Evolutionary conservation across 2,113 vertebrate genomes (phyloP).

Genomic region (Cyprinodon tularosa): DNA sequence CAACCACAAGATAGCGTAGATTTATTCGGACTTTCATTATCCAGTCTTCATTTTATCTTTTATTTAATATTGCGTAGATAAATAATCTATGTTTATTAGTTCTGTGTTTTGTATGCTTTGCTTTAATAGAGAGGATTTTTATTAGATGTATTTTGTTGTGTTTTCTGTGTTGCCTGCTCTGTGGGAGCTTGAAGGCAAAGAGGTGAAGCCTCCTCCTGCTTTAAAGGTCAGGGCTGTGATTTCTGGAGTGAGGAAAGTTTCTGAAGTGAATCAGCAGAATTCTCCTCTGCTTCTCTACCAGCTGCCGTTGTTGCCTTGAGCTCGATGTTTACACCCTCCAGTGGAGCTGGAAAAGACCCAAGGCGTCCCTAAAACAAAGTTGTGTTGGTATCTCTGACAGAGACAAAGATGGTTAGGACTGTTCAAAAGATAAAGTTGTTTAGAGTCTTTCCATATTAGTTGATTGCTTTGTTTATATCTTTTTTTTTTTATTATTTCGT

Average conservation of each 20-base stretch:
- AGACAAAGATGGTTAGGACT: too few relatives aligned
- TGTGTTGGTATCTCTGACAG: background rate
- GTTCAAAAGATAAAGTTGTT: background rate
- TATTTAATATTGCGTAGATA: too few relatives aligned
- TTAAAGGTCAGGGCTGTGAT: conserved; percentile 37
- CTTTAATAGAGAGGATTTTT: background rate
- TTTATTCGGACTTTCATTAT: too few relatives aligned
- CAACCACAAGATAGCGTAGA: too few relatives aligned
- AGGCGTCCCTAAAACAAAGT: too few relatives aligned
- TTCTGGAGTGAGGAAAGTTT: background rate
- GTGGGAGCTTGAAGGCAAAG: conserved; percentile 19
- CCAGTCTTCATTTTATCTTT: too few relatives aligned
- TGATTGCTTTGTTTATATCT: too few relatives aligned
- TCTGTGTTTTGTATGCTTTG: too few relatives aligned
- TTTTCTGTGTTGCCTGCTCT: background rate
- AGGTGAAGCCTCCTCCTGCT: conserved; percentile 14
- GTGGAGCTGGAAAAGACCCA: background rate
- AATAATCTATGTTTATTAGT: too few relatives aligned
- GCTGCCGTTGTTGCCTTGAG: conserved; percentile 12
- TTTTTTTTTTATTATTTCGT: too few relatives aligned
- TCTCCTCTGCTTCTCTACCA: conserved; percentile 3
- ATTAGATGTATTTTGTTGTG: background rate
- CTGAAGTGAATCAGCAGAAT: background rate
- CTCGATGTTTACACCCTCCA: background rate
- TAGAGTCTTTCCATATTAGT: too few relatives aligned